Conservation (phyloP, 1,140 invertebrate genomes). For the Zophobas morio region DNA sequence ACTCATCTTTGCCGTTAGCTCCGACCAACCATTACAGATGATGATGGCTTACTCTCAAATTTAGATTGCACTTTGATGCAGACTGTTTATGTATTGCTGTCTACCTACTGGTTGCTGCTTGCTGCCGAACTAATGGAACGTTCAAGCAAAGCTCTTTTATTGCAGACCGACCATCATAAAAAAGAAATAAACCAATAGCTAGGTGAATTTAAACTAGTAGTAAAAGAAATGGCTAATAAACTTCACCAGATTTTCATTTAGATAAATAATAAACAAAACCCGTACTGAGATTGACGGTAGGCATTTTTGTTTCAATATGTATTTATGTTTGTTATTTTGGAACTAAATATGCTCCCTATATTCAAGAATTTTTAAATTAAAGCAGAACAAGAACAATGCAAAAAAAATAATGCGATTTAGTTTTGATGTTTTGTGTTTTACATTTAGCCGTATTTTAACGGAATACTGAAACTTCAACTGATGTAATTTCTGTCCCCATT, state of each 20-base stretch:
- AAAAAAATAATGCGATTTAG: too few species aligned
- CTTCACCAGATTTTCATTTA: slow-evolving; percentile 28
- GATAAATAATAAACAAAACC: slow-evolving; percentile 26
- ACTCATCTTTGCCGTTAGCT: slow-evolving; percentile 14
- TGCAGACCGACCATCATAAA: slow-evolving; percentile 24
- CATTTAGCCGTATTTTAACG: too few species aligned
- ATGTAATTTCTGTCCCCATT: too few species aligned
- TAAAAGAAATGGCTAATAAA: slow-evolving; percentile 29
- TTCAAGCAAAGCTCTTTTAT: slow-evolving; percentile 27
- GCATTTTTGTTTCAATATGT: not conserved
- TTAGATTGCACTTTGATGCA: slow-evolving; percentile 43
- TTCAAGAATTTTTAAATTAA: too few species aligned
- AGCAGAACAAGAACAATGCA: too few species aligned
- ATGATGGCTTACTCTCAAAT: slow-evolving; percentile 34
- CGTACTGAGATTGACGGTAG: not conserved
- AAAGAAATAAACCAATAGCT: slow-evolving; percentile 29
- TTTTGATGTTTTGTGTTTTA: too few species aligned
- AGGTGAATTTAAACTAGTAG: slow-evolving; percentile 12
- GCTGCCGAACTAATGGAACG: slow-evolving; percentile 22
- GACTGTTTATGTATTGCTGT: not conserved
- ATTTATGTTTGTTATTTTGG: not conserved
- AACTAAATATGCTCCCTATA: too few species aligned
- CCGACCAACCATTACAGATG: slow-evolving; percentile 39
- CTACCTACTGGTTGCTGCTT: not conserved
- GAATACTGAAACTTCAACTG: too few species aligned